These are phyloP conservation scores for Delia radicum DNA, from an alignment of 1,140 invertebrate species.

Conservation along the genomic window DNA sequence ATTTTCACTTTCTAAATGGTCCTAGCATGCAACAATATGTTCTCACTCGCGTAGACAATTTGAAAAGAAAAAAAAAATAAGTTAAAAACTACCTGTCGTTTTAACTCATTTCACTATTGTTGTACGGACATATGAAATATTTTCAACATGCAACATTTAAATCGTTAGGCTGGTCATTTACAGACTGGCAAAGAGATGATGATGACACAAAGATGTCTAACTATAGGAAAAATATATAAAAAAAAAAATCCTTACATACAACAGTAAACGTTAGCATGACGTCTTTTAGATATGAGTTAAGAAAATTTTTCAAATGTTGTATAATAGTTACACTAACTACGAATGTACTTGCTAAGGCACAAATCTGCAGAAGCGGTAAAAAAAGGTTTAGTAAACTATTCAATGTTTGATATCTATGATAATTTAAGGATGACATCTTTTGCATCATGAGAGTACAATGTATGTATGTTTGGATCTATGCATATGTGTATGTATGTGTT, in stretches of 20 bases:
- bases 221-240: not conserved
- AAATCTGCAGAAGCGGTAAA: constrained; percentile 11
- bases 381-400: too few relatives aligned
- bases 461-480: not conserved
- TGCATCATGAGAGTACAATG: not conserved
- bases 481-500: not conserved
- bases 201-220: not conserved
- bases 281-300: not conserved
- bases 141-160: constrained; percentile 7
- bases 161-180: constrained; percentile 1
- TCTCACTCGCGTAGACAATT: not conserved
- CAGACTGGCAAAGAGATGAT: not conserved
- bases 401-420: not conserved
- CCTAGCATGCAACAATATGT: not conserved
- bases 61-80: not conserved
- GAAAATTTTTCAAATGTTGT: not conserved
- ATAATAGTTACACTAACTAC: not conserved
- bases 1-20: not conserved
- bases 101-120: constrained; percentile 1
- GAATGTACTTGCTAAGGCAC: not conserved
- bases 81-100: not conserved
- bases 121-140: not conserved
- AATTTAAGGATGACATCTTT: not conserved
- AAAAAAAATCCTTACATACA: not conserved
- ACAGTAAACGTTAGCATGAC: not conserved